These are phyloP conservation scores for Carterocephalus palaemon DNA, from an alignment of 2,888 invertebrate species.

Conservation along the genomic window DNA sequence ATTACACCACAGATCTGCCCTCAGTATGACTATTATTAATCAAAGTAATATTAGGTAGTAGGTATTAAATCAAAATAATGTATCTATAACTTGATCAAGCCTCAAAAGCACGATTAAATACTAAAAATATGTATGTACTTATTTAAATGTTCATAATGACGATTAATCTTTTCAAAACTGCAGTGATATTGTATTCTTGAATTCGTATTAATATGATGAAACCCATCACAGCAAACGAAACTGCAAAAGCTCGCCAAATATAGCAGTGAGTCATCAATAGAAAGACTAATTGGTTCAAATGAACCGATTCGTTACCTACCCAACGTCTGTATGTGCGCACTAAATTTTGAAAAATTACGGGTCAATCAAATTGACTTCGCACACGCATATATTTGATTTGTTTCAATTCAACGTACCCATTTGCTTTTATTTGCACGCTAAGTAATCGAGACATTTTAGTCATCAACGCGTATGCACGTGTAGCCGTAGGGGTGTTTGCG, in stretches of 20 bases:
- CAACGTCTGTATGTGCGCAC: constrained; percentile 34
- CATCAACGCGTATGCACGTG: constrained; percentile 1
- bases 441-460: constrained; percentile 3
- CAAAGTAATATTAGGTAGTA: too few species aligned
- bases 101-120: too few species aligned
- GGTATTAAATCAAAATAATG: too few species aligned
- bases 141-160: too few species aligned
- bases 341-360: constrained; percentile 46
- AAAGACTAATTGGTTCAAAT: constrained; percentile 53
- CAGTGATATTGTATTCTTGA: too few species aligned
- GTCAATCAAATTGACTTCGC: constrained; percentile 52
- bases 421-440: not conserved
- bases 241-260: constrained; percentile 32
- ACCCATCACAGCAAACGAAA: constrained; percentile 1
- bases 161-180: too few species aligned
- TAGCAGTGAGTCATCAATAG: constrained; percentile 48
- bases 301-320: constrained; percentile 45
- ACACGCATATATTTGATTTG: constrained; percentile 26
- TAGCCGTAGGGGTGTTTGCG: not conserved
- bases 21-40: too few species aligned
- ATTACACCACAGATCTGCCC: too few species aligned
- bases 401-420: constrained; percentile 17
- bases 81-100: too few species aligned
- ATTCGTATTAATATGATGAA: not conserved
- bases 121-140: too few species aligned